Evolutionary conservation across 2,797 vertebrate genomes (phyloP), one percentile per base, ranked within the genome.

Genomic region (Acrossocheilus fasciatus): DNA sequence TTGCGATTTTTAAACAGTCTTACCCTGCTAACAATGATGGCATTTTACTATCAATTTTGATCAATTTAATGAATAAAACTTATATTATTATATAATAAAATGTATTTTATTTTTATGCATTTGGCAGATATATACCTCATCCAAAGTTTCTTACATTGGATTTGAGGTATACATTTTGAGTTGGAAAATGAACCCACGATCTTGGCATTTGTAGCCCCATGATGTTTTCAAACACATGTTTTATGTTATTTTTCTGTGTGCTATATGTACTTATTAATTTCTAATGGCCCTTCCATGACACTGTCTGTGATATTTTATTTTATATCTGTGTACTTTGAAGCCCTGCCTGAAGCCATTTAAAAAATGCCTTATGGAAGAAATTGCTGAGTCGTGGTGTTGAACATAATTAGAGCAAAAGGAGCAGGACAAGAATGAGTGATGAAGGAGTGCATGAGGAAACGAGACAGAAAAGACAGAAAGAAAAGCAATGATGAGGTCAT

Each of bases 341-440:
- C 45, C 10, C 30, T 81, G 45, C 20, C 12, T 52, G 4, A 0
- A 50, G 20, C 23, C 45, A n/a, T 81, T 81, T 66, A 52, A 77
- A 69, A 45, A 81, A 52, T 20, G 30, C 79, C 20, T 39, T 9
- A 50, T 34, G 52, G 9, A 26, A 81, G 26, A 62, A 85, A 82
- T 14, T 15, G 39, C 79, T 83, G 82, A 88, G 59, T 81, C 2
- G 36, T 81, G 47, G n/a, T 83, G 85, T 77, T 80, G 66, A 89
- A 82, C 84, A 72, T 57, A 84, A 89, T 86, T 62, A 83, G 59
- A 68, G 54, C 9, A 66, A 74, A 86, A 81, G 30, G 41, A 72
- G 30, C 77, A 78, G 57, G 39, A 82, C 81, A 59, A 41, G 68
- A 78, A 52, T 66, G 72, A 43, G 54, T 62, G 57, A 83, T 77